phyloP scores from a whole-genome alignment of 1,140 invertebrate genomes.

The Aphidius gifuensis region DNA sequence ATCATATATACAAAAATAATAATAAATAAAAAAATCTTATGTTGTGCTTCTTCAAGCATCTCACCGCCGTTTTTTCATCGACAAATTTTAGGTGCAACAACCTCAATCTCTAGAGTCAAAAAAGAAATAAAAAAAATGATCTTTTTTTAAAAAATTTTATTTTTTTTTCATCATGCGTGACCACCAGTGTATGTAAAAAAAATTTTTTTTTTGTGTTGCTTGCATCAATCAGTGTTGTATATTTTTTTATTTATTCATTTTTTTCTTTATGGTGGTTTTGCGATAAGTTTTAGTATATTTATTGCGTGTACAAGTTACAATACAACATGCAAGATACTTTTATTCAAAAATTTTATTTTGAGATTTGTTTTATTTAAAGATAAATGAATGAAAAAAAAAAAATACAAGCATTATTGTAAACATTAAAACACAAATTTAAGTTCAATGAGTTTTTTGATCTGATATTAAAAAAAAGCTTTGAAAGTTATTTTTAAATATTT shows the following conservation, averaged over 20 bases:
- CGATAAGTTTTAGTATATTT: background rate
- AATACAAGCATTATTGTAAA: constrained; percentile 9
- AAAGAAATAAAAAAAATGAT: constrained; percentile 3
- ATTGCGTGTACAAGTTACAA: constrained; percentile 16
- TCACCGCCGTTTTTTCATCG: constrained; percentile 19
- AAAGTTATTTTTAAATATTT: constrained; percentile 23
- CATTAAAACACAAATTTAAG: constrained; percentile 27
- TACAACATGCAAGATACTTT: constrained; percentile 28
- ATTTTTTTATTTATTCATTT: constrained; percentile 1
- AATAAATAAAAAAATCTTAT: too few species aligned
- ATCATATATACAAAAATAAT: too few species aligned
- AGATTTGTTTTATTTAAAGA: constrained; percentile 50
- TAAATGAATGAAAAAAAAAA: constrained; percentile 33
- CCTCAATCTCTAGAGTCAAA: constrained; percentile 31
- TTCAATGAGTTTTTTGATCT: constrained; percentile 51
- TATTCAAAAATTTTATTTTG: constrained; percentile 43
- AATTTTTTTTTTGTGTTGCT: constrained; percentile 13
- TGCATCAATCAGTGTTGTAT: constrained; percentile 12
- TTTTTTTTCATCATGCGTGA: constrained; percentile 25
- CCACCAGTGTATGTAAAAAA: constrained; percentile 18
- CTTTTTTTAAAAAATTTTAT: constrained; percentile 4
- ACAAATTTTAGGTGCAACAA: constrained; percentile 29
- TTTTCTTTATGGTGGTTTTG: constrained; percentile 8
- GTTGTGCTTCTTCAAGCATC: background rate
- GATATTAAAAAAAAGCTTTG: constrained; percentile 15